Evolutionary conservation across 2,888 invertebrate species (phyloP).

Genomic region (Ferdinandea cuprea): DNA sequence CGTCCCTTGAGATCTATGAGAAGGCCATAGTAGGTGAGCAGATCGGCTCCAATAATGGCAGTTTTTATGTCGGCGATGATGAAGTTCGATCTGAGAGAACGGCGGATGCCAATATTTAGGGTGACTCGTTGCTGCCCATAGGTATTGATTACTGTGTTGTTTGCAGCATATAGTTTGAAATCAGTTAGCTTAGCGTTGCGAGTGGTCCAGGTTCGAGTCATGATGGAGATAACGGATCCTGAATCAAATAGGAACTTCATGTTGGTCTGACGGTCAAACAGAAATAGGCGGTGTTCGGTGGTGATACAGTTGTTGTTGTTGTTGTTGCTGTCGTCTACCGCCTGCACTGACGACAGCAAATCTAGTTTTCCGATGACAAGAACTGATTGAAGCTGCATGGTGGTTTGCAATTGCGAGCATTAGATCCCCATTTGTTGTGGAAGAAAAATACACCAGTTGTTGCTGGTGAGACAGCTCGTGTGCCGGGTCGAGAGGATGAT

Average conservation of each 20-base stretch:
- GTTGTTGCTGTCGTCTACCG: background rate
- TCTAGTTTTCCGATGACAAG: conserved; percentile 8
- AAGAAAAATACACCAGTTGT: background rate
- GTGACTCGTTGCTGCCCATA: too few relatives aligned
- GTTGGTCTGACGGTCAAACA: too few relatives aligned
- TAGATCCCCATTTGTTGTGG: background rate
- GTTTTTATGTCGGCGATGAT: too few relatives aligned
- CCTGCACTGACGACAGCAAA: background rate
- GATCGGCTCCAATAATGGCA: too few relatives aligned
- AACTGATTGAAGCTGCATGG: conserved; percentile 11
- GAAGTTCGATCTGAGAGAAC: too few relatives aligned
- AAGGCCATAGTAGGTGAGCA: too few relatives aligned
- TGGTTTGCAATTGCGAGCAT: conserved; percentile 2
- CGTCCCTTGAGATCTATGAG: too few relatives aligned
- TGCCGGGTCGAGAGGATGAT: background rate
- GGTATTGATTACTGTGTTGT: background rate
- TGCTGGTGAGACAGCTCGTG: background rate
- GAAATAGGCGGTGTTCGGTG: background rate
- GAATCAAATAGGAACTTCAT: background rate
- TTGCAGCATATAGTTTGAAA: conserved; percentile 8
- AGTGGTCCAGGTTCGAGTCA: too few relatives aligned
- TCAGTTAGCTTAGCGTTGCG: too few relatives aligned
- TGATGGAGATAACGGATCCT: background rate
- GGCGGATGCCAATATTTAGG: too few relatives aligned
- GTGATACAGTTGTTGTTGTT: background rate